These are phyloP conservation scores for Heteractis magnifica DNA, from an alignment of 92 coral and sea anemone genomes.

Conservation along the genomic window DNA sequence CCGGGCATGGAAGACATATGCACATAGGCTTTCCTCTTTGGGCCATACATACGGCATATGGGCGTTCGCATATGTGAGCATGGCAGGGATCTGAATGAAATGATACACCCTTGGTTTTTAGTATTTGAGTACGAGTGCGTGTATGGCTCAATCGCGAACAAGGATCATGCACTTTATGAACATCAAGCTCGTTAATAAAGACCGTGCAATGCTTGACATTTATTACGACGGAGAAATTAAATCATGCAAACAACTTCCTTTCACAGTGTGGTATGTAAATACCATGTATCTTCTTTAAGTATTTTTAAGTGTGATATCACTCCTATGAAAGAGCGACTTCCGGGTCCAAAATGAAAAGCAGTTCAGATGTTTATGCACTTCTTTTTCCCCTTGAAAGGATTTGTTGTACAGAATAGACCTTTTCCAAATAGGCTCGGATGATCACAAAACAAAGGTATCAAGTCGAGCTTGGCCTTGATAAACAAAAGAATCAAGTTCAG, in stretches of 20 bases:
- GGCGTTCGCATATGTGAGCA: conserved; percentile 49
- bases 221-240: too few species aligned
- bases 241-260: not conserved
- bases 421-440: too few species aligned
- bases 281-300: too few species aligned
- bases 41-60: conserved; percentile 44
- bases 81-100: conserved; percentile 56
- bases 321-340: too few species aligned
- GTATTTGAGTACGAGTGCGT: not conserved
- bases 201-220: not conserved
- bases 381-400: too few species aligned
- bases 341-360: too few species aligned
- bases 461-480: too few species aligned
- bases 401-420: too few species aligned
- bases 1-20: conserved; percentile 32
- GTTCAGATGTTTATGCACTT: too few species aligned
- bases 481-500: too few species aligned
- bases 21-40: conserved; percentile 44
- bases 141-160: not conserved
- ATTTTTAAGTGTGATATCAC: too few species aligned
- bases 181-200: not conserved
- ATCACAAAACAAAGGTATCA: too few species aligned
- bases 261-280: not conserved
- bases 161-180: not conserved
- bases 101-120: not conserved